phyloP scores from a whole-genome alignment of 2,797 vertebrate species.

The Neosilurus mollespiculum region DNA sequence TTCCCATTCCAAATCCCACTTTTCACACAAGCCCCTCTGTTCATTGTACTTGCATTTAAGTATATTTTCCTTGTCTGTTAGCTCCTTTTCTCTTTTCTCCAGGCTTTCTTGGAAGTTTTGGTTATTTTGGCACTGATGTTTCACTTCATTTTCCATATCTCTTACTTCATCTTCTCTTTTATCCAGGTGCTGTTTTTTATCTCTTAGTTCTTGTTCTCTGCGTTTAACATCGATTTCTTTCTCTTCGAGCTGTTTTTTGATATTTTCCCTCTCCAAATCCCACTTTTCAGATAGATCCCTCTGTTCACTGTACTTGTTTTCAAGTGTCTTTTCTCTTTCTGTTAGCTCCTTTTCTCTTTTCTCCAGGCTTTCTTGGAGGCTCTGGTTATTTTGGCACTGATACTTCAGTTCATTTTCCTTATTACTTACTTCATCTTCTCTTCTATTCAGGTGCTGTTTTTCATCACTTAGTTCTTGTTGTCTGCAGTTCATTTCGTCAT shows the following conservation, averaged over 20 bases:
- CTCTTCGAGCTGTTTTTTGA: slow-evolving; percentile 31
- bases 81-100: slow-evolving; percentile 29
- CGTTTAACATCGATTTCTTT: slow-evolving; percentile 19
- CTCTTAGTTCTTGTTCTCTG: slow-evolving; percentile 36
- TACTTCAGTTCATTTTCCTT: slow-evolving; percentile 40
- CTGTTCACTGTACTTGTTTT: slow-evolving; percentile 30
- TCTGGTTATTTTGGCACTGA: slow-evolving; percentile 29
- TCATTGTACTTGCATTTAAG: slow-evolving; percentile 29
- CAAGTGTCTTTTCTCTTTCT: slow-evolving; percentile 28
- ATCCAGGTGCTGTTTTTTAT: slow-evolving; percentile 41
- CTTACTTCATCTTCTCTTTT: slow-evolving; percentile 33
- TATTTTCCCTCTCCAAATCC: slow-evolving; percentile 37
- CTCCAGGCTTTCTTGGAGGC: slow-evolving; percentile 14
- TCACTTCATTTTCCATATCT: slow-evolving; percentile 39
- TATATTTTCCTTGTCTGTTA: slow-evolving; percentile 18
- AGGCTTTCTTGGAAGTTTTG: slow-evolving; percentile 19
- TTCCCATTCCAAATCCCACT: slow-evolving; percentile 42
- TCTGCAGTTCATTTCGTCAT: slow-evolving; percentile 36
- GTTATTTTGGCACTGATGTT: slow-evolving; percentile 32
- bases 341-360: slow-evolving; percentile 28
- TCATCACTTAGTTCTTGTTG: slow-evolving; percentile 38
- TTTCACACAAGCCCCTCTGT: slow-evolving; percentile 35
- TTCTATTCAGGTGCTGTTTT: slow-evolving; percentile 40
- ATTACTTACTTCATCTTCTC: slow-evolving; percentile 33
- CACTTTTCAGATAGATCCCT: slow-evolving; percentile 42